phyloP scores from a whole-genome alignment of 1,140 invertebrate genomes.

The Zaprionus inermis region DNA sequence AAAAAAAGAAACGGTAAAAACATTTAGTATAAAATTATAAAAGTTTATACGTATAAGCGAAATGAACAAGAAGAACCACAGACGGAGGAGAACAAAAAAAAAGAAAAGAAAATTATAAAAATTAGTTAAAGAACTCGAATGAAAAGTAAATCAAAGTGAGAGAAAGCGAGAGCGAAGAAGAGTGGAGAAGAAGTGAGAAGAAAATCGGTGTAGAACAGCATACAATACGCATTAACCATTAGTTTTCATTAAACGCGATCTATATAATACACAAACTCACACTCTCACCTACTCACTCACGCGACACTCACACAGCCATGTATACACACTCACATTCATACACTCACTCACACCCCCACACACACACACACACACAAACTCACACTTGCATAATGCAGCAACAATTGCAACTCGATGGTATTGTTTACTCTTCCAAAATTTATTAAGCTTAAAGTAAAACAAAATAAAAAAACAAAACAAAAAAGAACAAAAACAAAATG shows the following conservation, averaged over 20 bases:
- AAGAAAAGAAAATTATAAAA: constrained; percentile 64
- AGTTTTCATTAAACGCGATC: constrained; percentile 77
- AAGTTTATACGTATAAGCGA: constrained; percentile 82
- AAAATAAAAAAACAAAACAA: constrained; percentile 27
- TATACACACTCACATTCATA: constrained; percentile 38
- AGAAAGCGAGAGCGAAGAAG: constrained; percentile 43
- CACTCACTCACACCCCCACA: constrained; percentile 17
- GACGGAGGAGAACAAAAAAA: constrained; percentile 14
- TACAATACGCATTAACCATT: constrained; percentile 74
- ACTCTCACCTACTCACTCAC: constrained; percentile 38
- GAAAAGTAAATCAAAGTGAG: constrained; percentile 68
- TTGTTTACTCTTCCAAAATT: constrained; percentile 83
- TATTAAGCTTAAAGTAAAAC: constrained; percentile 77
- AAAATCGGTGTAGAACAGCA: constrained; percentile 68
- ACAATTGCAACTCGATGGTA: constrained; percentile 80
- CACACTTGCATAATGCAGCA: constrained; percentile 72
- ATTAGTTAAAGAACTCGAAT: constrained; percentile 81
- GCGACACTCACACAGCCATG: constrained; percentile 45
- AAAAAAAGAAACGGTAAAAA: constrained; percentile 72
- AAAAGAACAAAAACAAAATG: constrained; percentile 44
- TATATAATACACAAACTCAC: constrained; percentile 59
- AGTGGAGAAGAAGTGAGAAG: constrained; percentile 11
- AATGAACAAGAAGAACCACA: constrained; percentile 43
- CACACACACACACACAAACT: constrained; percentile 47
- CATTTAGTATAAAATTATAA: constrained; percentile 83